phyloP scores from a whole-genome alignment of 2,888 invertebrate species.

The Mimumesa dahlbomi region DNA sequence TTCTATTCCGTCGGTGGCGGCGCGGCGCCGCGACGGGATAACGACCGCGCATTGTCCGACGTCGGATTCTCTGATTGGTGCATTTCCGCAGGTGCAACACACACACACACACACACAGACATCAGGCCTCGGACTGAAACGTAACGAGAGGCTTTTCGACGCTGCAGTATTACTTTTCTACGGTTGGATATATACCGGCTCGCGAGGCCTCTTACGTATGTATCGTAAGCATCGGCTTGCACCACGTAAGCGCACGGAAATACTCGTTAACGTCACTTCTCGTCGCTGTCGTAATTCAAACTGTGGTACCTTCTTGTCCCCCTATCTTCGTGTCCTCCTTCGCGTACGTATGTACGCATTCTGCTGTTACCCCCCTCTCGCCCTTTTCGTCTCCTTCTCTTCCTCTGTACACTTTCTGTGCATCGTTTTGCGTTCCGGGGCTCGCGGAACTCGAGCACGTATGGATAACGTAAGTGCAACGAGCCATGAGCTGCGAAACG shows the following conservation, averaged over 20 bases:
- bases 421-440: conserved; percentile 42
- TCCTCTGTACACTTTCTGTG: too few species aligned
- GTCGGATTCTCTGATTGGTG: conserved; percentile 46
- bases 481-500: background rate
- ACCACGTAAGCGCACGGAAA: conserved; percentile 56
- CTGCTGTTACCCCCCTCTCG: too few species aligned
- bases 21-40: conserved; percentile 48
- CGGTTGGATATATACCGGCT: conserved; percentile 27
- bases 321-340: conserved; percentile 10
- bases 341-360: conserved; percentile 3
- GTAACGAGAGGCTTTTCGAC: conserved; percentile 58
- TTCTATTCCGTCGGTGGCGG: conserved; percentile 46
- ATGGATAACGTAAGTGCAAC: conserved; percentile 31
- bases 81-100: conserved; percentile 58
- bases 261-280: conserved; percentile 70
- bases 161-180: conserved; percentile 45
- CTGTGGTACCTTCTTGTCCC: conserved; percentile 31
- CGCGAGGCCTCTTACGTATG: conserved; percentile 56
- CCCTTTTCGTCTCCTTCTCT: conserved; percentile 25
- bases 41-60: conserved; percentile 54
- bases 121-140: conserved; percentile 37
- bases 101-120: too few species aligned
- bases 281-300: conserved; percentile 66
- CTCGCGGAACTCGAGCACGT: background rate
- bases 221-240: conserved; percentile 56